A percentile compares a stretch with the other conserved stretches of the same genome.
phyloP scores from a whole-genome alignment of 2,797 vertebrate genomes.

The Moxostoma hubbsi region DNA sequence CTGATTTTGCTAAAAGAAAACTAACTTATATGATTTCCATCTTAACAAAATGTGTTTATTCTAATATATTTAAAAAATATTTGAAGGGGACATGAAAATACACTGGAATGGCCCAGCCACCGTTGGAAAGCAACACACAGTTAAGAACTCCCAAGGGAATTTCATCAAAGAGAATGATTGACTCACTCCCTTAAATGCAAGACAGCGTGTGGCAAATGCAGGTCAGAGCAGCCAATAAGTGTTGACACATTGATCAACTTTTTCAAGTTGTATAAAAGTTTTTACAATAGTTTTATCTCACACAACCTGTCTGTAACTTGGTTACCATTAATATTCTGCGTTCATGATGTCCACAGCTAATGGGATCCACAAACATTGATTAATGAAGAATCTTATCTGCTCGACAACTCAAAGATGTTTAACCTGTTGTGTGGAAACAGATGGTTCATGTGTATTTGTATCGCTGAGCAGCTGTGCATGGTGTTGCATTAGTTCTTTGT shows the following conservation, averaged over 20 bases:
- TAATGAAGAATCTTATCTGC: slow-evolving; percentile 19
- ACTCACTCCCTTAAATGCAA: neutral
- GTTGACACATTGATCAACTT: slow-evolving; percentile 20
- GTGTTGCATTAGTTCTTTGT: slow-evolving; percentile 16
- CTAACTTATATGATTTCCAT: too few relatives aligned
- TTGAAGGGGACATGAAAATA: too few relatives aligned
- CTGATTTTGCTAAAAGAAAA: too few relatives aligned
- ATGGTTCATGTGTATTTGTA: slow-evolving; percentile 35
- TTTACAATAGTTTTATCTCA: neutral
- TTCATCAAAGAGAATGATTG: neutral
- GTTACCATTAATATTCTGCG: neutral
- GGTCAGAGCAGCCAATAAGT: slow-evolving; percentile 8
- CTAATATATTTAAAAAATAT: too few relatives aligned
- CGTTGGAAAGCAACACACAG: neutral
- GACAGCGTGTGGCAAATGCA: slow-evolving; percentile 5
- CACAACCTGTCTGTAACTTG: neutral
- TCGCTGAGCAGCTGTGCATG: slow-evolving; percentile 25
- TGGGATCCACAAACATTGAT: neutral
- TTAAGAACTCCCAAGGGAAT: neutral
- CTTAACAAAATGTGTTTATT: too few relatives aligned
- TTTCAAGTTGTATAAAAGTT: neutral
- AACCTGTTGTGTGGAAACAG: slow-evolving; percentile 24
- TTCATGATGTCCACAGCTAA: neutral
- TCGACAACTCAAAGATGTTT: slow-evolving; percentile 17
- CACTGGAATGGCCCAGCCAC: too few relatives aligned